Conservation (phyloP, 1,140 invertebrate genomes). For the Scaptomyza montana region DNA sequence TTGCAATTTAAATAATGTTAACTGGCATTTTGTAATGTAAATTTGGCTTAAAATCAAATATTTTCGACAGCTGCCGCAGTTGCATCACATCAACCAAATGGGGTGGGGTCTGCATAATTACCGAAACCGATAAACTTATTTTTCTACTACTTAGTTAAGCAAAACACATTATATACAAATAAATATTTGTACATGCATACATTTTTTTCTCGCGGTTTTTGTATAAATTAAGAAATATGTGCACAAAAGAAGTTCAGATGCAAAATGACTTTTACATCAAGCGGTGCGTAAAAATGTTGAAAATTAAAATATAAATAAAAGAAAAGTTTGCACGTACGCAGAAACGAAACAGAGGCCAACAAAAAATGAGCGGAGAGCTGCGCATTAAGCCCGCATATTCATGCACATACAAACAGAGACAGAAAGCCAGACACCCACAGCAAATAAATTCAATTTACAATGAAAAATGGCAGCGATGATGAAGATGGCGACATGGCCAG, state of each 20-base stretch:
- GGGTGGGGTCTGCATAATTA: slow-evolving; percentile 29
- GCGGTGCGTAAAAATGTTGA: slow-evolving; percentile 33
- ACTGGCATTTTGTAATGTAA: slow-evolving; percentile 71
- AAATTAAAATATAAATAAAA: slow-evolving; percentile 73
- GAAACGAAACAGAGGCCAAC: slow-evolving; percentile 9
- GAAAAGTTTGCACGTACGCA: slow-evolving; percentile 58
- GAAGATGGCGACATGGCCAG: slow-evolving; percentile 63
- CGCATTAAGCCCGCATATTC: background rate
- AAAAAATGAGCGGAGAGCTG: background rate
- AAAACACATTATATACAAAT: background rate
- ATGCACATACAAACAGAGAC: slow-evolving; percentile 14
- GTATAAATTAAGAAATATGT: slow-evolving; percentile 2
- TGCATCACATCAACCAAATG: slow-evolving; percentile 53
- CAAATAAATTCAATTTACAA: slow-evolving; percentile 78
- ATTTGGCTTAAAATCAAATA: slow-evolving; percentile 47
- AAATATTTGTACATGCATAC: background rate
- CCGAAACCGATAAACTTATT: slow-evolving; percentile 8
- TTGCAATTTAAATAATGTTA: slow-evolving; percentile 78
- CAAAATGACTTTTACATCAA: slow-evolving; percentile 1
- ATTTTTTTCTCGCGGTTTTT: background rate
- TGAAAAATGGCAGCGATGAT: slow-evolving; percentile 79
- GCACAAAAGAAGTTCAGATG: slow-evolving; percentile 1
- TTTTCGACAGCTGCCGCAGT: slow-evolving; percentile 60
- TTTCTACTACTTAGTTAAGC: background rate
- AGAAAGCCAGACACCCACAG: slow-evolving; percentile 21